Evolutionary conservation across 2,888 invertebrate species (phyloP), one percentile per base, ranked within the genome.

Genomic region (Chrysodeixis includens): DNA sequence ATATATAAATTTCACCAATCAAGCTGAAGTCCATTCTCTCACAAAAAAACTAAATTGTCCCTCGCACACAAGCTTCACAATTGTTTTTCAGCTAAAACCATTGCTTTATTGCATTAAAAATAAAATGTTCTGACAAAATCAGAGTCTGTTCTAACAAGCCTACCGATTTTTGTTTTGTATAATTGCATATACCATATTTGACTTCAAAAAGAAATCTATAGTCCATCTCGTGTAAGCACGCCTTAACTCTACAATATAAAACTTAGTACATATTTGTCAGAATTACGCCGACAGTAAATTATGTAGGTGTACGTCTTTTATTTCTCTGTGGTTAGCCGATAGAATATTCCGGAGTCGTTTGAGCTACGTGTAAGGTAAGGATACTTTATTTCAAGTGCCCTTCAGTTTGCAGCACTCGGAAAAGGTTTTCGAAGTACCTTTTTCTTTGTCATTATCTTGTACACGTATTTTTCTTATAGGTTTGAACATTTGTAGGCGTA

Each of bases 241-340:
- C 40, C 40, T 40, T n/a, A 40, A n/a, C 4, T 7, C n/a, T 35
- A 35, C 10, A 40, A 40, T n/a, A 40, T 40, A 40, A 35, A n/a
- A 4, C 40, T 40, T n/a, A 40, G 40, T 71, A 71, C 57, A 69
- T 66, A 35, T 71, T 57, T 62, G 30, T 49, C 12, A 55, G 62
- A 59, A 32, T 65, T 49, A 49, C 10, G 9, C 46, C 46, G 46
- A 12, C 46, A 20, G 46, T 49, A 8, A 10, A 10, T 56, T 59
- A 53, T 46, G 49, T 35, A 56, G 20, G 6, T 46, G 16, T 56
- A 30, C 54, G 49, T 60, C 9, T 46, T 57, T 76, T 64, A 56
- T 72, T 70, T 12, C 54, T 69, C 49, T 52, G 56, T n/a, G 46
- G 69, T 58, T 71, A 35, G 7, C 22, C 56, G 20, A 56, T 58